Base-by-base conservation (phyloP, 1,140 invertebrate genomes). In the Heliconius himera region DNA sequence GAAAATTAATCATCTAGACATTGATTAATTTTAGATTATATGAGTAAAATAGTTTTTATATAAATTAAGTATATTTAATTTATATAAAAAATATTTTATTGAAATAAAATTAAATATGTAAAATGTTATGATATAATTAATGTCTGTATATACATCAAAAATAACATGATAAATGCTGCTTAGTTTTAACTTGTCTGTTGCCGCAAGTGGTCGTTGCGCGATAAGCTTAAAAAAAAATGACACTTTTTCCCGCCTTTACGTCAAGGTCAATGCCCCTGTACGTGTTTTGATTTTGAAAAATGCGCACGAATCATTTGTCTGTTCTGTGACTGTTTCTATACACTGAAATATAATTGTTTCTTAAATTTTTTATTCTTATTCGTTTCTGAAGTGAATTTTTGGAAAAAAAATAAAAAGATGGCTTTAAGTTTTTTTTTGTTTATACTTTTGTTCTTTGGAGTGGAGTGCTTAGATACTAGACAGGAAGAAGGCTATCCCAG, bases 401-500 rank as follows among this genome's bases (percentile, higher is more conserved):
- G 3, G 2, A 26, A 22, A 66, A 8, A 11, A 22, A 2, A 4
- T 0, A 66, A 66, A 66, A 56, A 66, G 8, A 66, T 66, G 60
- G 60, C 9, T 3, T 66, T 16, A 66, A 16, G 4, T 16, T 66
- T 66, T 11, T 9, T 66, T 26, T 66, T 66, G n/a, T 66, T 66
- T 26, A 11, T 81, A n/a, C 84, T 81, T 8, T 83, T 84, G 74
- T 41, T 85, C 11, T 83, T 71, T 66, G 60, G 60, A 76, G 74
- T 83, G 38, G 76, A 78, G 46, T 79, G 75, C 76, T 20, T 72
- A 70, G 78, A 86, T 70, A 56, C 75, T 5, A 88, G 88, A 76
- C 54, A 74, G 2, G 88, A 91, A 22, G 85, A 88, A 73, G 91
- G 91, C 78, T 91, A 91, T 81, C 91, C 91, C 4, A 85, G 82